Evolutionary conservation across 2,888 invertebrate species (phyloP), one percentile per base, ranked within the genome.

Genomic region (Catocala nupta): DNA sequence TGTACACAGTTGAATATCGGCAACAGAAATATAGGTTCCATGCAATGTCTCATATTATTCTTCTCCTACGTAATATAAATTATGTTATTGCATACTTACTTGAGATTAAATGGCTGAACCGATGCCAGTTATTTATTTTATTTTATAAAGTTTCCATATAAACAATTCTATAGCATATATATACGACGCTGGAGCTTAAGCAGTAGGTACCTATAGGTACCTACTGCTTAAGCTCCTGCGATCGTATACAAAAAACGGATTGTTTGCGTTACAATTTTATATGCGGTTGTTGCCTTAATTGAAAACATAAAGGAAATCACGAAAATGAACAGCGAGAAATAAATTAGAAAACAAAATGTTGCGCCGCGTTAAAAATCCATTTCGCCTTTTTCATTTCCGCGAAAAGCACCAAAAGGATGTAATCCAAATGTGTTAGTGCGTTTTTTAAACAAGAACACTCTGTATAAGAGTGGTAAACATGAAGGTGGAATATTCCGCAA

Each of bases 401-500:
- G 25, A 44, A 39, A 63, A 48, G 34, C 47, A 48, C 53, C 39
- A 45, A 64, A 55, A 59, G 71, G 67, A 77, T 55, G 56, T 70
- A 62, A 52, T 45, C 55, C 53, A 62, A 73, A 68, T 65, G n/a
- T 59, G 42, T 54, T 52, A 70, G 47, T 64, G 44, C 33, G 55
- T 56, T 57, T 61, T 68, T 50, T 56, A 51, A 58, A 62, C 58
- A 53, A 54, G 36, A 69, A 65, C 79, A 78, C 16, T 33, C 69
- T 76, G 59, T 77, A 33, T 65, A 68, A 51, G 56, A 33, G 55
- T 67, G 55, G 63, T 63, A 51, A 52, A 56, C 10, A 54, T 54
- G 66, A 63, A 59, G 71, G 71, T 73, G 87, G 88, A 88, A 88
- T 83, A 85, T 87, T 81, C 81, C 85, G 72, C 75, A 80, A 82